Conservation (phyloP, 2,113 vertebrate genomes). For the Odocoileus virginianus region DNA sequence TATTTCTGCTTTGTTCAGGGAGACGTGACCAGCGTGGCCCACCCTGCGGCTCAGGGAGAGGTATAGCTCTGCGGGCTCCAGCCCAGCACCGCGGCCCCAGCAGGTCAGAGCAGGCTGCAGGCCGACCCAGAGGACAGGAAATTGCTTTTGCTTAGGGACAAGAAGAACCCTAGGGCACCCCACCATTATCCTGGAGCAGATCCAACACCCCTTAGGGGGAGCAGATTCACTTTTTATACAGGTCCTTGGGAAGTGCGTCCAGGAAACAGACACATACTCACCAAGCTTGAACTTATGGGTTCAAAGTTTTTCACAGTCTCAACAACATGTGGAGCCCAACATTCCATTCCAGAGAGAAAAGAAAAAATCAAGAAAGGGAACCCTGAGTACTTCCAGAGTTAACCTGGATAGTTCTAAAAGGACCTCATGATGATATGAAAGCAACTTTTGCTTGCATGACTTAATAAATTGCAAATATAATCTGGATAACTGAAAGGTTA, state of each 20-base stretch:
- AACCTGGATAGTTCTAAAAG: background rate
- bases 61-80: background rate
- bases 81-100: background rate
- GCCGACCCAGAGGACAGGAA: conserved; percentile 9
- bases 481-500: background rate
- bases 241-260: background rate
- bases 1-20: conserved; percentile 57
- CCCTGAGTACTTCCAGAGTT: background rate
- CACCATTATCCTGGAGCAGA: conserved; percentile 39
- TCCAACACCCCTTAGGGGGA: conserved; percentile 9
- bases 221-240: conserved; percentile 50
- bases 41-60: background rate
- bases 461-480: background rate
- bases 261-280: conserved; percentile 37
- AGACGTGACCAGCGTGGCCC: background rate
- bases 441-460: background rate
- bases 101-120: background rate
- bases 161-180: background rate
- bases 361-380: background rate
- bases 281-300: background rate
- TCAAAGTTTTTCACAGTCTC: conserved; percentile 17
- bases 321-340: background rate
- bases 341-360: background rate
- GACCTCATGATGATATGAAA: background rate
- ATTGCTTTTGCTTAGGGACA: conserved; percentile 14